Evolutionary conservation across 2,888 invertebrate species (phyloP).

Genomic region (Hydraecia micacea): DNA sequence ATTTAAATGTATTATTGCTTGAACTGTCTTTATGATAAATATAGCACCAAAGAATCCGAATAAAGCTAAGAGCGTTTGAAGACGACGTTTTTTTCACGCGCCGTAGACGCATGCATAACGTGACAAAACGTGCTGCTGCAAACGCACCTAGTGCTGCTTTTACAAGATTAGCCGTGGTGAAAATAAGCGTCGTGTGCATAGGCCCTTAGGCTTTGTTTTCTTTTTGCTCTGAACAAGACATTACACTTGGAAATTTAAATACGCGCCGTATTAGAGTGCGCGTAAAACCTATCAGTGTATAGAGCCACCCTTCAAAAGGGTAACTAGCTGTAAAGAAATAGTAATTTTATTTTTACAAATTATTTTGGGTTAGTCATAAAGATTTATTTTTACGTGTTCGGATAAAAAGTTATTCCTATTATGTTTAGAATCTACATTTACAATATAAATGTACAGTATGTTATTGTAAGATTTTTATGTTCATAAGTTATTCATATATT

Average conservation of each 20-base stretch:
- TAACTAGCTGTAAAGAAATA: not conserved
- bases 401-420: constrained; percentile 45
- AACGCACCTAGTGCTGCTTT: not conserved
- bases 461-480: constrained; percentile 21
- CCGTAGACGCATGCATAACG: not conserved
- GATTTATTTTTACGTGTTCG: constrained; percentile 38
- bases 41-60: constrained; percentile 35
- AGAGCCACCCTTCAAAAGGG: not conserved
- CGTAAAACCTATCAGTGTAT: not conserved
- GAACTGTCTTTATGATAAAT: constrained; percentile 5
- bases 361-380: constrained; percentile 24
- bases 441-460: constrained; percentile 50
- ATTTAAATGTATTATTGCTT: not conserved
- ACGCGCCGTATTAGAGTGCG: not conserved
- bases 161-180: not conserved
- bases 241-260: not conserved
- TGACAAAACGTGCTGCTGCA: too few relatives aligned
- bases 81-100: not conserved
- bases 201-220: not conserved
- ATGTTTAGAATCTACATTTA: constrained; percentile 45
- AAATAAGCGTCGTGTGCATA: not conserved
- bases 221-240: not conserved
- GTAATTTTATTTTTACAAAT: constrained; percentile 32
- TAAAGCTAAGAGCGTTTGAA: not conserved
- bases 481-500: constrained; percentile 34